A percentile compares a stretch with the other conserved stretches of the same genome.
These are phyloP conservation scores for Vannuccia rotundouncinata DNA, from an alignment of 2,888 invertebrate species.

Conservation along the genomic window DNA sequence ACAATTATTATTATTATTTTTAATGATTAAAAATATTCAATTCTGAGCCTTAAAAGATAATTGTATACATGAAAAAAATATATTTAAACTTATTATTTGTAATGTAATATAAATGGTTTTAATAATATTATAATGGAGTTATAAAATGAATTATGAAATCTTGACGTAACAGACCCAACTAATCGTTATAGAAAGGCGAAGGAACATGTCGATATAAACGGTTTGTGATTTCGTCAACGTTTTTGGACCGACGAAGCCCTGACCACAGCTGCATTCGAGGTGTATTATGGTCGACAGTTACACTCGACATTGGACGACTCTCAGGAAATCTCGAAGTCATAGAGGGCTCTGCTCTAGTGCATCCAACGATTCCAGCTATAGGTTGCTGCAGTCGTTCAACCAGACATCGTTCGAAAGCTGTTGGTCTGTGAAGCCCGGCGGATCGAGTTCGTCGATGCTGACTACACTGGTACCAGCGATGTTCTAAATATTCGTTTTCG, in stretches of 20 bases:
- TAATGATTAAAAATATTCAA: too few relatives aligned
- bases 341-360: not conserved
- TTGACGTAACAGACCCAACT: too few relatives aligned
- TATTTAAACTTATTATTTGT: too few relatives aligned
- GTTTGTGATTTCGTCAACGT: not conserved
- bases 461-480: not conserved
- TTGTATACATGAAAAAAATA: too few relatives aligned
- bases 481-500: not conserved
- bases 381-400: not conserved
- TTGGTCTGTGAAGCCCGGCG: not conserved
- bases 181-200: too few relatives aligned
- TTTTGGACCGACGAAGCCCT: not conserved
- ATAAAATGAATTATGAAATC: too few relatives aligned
- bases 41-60: too few relatives aligned
- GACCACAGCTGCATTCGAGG: not conserved
- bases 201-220: not conserved
- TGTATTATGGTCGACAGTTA: too few relatives aligned
- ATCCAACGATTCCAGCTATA: not conserved
- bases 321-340: too few relatives aligned
- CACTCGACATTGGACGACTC: not conserved
- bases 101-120: too few relatives aligned
- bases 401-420: not conserved
- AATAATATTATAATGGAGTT: too few relatives aligned
- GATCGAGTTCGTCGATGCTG: not conserved
- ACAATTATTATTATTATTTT: too few relatives aligned